Conservation (phyloP, 2,888 invertebrate genomes). For the Lepidochitona cinerea region DNA sequence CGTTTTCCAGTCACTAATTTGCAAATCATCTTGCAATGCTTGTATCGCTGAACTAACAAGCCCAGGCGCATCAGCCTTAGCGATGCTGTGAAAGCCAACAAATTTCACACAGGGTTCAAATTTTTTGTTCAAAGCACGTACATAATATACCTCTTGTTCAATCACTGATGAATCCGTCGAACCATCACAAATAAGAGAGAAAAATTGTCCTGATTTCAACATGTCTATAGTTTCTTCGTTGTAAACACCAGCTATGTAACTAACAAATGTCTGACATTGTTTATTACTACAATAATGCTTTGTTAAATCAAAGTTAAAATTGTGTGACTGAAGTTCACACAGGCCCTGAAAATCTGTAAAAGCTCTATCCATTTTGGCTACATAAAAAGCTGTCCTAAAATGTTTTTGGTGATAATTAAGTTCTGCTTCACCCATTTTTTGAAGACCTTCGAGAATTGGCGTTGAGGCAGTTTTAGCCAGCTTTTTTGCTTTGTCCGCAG, state of each 20-base stretch:
- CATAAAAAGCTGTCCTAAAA: too few relatives aligned
- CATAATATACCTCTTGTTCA: background rate
- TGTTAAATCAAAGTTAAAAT: background rate
- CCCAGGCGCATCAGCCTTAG: background rate
- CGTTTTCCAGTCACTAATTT: background rate
- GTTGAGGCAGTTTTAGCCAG: background rate
- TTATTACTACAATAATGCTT: background rate
- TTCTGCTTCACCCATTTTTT: background rate
- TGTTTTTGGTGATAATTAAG: too few relatives aligned
- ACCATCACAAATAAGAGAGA: background rate
- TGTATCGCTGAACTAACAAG: background rate
- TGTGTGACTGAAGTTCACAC: background rate
- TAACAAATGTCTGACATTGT: too few relatives aligned
- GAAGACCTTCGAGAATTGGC: background rate
- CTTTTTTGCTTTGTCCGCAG: background rate
- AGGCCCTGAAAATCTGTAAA: background rate
- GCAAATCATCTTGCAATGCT: background rate
- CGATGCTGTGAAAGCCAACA: background rate
- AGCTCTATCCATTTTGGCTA: background rate
- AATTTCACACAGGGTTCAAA: constrained; percentile 1
- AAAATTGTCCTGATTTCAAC: background rate
- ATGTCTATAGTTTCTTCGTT: too few relatives aligned
- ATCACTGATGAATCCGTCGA: background rate
- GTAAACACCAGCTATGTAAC: too few relatives aligned
- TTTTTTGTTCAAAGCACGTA: background rate